Base-by-base conservation (phyloP, 2,113 vertebrate genomes). In the Seriola quinqueradiata region DNA sequence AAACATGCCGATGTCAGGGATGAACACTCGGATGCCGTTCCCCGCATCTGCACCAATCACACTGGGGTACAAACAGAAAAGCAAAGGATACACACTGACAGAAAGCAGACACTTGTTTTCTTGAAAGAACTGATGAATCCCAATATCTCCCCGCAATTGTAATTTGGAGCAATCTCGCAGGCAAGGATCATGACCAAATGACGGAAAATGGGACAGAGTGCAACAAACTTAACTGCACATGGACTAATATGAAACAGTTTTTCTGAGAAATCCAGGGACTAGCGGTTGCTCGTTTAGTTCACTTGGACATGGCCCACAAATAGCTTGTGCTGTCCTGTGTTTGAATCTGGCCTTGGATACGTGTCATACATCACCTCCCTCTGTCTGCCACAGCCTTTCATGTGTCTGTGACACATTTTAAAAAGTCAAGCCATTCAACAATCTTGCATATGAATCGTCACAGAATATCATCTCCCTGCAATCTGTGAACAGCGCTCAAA, bases 1-100 rank as follows among this genome's bases (percentile, higher is more conserved):
- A 91, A 98, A 99, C 97, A 99, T 98, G 80, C 97, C 97, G 4
- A 99, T 97, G 82, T 99, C 98, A 5, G 98, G 98, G 75, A 97
- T 94, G 90, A 99, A 99, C 57, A 99, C 96, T 25, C 98, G 94
- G 90, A 99, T 98, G 67, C 97, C 97, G 70, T 99, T 99, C 66
- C 97, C 97, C 5, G 97, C 96, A 55, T 99, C 98, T 42, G 97
- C 96, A 70, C 97, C 98, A 60, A 96, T 96, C 89, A 99, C 96
- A 63, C 98, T 99, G 91, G 1, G 59, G 77, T 3, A 92, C 36
- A 83, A 79, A 78, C 68, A 74, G 25, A 76, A 63, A 63, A 79
- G 84, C 63, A 81, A n/a, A 77, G 54, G n/a, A 60, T 0, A 70
- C 0, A 9, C 28, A 0, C 5, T 83, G 74, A 83, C 28, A 1